Conservation (phyloP, 2,797 vertebrate species). For the Discoglossus pictus region DNA sequence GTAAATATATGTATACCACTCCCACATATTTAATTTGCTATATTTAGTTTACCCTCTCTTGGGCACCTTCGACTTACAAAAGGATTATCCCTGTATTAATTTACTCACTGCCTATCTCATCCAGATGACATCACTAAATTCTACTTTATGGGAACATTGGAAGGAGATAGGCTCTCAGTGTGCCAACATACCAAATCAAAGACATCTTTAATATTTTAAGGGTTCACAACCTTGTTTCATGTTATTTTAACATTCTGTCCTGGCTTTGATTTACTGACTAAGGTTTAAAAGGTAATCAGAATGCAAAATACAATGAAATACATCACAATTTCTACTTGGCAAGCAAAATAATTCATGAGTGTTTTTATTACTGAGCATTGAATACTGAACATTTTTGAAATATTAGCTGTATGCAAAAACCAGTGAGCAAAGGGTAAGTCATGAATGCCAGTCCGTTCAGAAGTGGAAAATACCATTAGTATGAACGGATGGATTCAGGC, state of each 20-base stretch:
- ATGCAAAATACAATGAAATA: constrained; percentile 30
- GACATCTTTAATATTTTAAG: constrained; percentile 42
- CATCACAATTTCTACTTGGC: constrained; percentile 39
- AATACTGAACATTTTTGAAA: constrained; percentile 26
- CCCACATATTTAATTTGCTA: background rate
- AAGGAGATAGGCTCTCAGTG: constrained; percentile 24
- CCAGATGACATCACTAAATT: constrained; percentile 33
- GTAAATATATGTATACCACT: no score
- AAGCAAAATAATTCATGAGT: constrained; percentile 15
- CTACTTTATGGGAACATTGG: constrained; percentile 25
- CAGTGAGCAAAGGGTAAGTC: no score
- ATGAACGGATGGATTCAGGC: no score
- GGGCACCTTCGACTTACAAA: no score
- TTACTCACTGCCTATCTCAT: no score
- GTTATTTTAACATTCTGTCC: constrained; percentile 47
- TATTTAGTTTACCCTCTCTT: background rate
- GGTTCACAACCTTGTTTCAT: constrained; percentile 40
- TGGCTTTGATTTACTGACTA: constrained; percentile 21
- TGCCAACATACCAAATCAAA: constrained; percentile 40
- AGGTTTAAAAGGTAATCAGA: constrained; percentile 36
- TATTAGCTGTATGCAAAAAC: no score
- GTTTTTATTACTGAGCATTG: constrained; percentile 18
- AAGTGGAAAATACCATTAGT: no score
- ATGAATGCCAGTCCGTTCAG: no score
- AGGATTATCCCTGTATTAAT: no score